A percentile compares a stretch with the other conserved stretches of the same genome.
These are phyloP conservation scores for Zaprionus tsacasi DNA, from an alignment of 1,140 invertebrate genomes.

Conservation along the genomic window DNA sequence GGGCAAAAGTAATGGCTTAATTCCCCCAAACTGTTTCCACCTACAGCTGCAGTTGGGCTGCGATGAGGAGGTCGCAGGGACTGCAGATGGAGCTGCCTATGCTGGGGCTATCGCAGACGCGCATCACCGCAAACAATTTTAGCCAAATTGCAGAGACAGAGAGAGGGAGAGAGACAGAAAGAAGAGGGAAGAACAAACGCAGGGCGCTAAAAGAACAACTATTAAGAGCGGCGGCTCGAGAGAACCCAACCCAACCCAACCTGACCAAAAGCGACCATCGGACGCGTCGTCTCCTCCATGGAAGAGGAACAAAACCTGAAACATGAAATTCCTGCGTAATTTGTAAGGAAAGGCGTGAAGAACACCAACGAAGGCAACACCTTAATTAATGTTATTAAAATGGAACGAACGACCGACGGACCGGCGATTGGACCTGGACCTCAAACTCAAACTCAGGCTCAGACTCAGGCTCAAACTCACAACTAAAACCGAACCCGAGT, in stretches of 20 bases:
- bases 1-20: conserved; percentile 58
- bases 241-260: conserved; percentile 2
- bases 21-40: conserved; percentile 51
- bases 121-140: conserved; percentile 56
- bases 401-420: conserved; percentile 78
- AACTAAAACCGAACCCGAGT: conserved; percentile 35
- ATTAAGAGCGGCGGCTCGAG: conserved; percentile 70
- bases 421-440: conserved; percentile 52
- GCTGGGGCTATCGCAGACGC: conserved; percentile 29
- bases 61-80: background rate
- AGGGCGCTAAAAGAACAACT: conserved; percentile 62
- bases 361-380: conserved; percentile 84
- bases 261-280: conserved; percentile 19
- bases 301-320: conserved; percentile 72
- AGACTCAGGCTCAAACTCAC: conserved; percentile 33
- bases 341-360: conserved; percentile 84
- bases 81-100: conserved; percentile 27
- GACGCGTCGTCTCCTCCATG: conserved; percentile 16
- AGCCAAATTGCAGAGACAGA: conserved; percentile 50
- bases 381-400: conserved; percentile 84
- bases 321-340: conserved; percentile 84
- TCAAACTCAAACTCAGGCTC: conserved; percentile 35
- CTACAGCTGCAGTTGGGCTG: conserved; percentile 19
- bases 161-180: conserved; percentile 5
- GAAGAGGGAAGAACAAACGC: conserved; percentile 18